Evolutionary conservation across 2,113 vertebrate genomes (phyloP), one percentile per base, ranked within the genome.

Genomic region (Ia io): DNA sequence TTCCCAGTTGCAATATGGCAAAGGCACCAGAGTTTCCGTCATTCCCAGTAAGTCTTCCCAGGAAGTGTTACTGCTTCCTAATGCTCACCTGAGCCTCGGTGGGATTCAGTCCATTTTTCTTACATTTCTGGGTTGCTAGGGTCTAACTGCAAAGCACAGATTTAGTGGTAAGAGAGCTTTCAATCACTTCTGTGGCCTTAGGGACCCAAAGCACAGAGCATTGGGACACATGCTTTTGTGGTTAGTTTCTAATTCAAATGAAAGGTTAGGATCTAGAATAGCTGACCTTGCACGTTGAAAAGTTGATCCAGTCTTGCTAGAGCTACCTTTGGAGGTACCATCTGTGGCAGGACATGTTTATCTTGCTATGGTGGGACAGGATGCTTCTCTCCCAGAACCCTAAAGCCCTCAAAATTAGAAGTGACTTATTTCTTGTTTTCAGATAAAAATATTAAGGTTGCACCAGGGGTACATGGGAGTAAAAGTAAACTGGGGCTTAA

Each of bases 211-310:
- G 44, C 65, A 40, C 59, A 61, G 49, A 49, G 2, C 70, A 44
- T 10, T 82, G 3, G 6, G 44, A 84, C 53, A 91, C 44, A 12
- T 70, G 77, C 42, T 70, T 77, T 84, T 70, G 69, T 35, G 14
- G 47, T 88, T 93, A 30, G 61, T 74, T 95, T 49, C 82, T 42
- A 95, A 96, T 94, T 90, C 73, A 90, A 96, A 84, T 84, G 53
- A 93, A 82, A 87, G 9, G 16, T 76, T 82, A 88, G 84, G 53
- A 85, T 69, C 74, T 77, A 73, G 32, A 95, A 77, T 59, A 76
- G 80, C 87, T 90, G 77, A 96, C 85, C 37, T 53, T 90, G 32
- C 73, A 67, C 47, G 8, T 7, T 79, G 80, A 85, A 92, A 97
- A 92, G 49, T 12, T 84, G 59, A 84, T 70, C 35, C 85, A 12